Base-by-base conservation (phyloP, 2,888 invertebrate species). In the Dryobota labecula region DNA sequence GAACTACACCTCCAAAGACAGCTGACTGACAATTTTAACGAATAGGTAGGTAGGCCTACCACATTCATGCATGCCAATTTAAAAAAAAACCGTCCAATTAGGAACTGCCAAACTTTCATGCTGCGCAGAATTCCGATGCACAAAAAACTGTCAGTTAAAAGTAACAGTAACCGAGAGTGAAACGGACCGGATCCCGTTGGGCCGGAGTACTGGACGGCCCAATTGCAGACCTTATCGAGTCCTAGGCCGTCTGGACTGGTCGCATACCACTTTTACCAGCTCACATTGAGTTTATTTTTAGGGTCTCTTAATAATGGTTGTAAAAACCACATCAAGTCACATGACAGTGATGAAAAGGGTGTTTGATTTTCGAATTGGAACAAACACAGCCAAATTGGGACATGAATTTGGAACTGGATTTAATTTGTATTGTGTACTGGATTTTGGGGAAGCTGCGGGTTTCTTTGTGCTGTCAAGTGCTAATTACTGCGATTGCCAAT, bases 111-210 rank as follows among this genome's bases (percentile, higher is more conserved):
- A 77, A 71, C 67, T 78, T 84, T 81, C 82, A 56, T 60, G 58
- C 49, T 24, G 49, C 27, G 49, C 65, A 51, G 54, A 67, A 83
- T 66, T 36, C 72, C 61, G 27, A 36, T 47, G 51, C 56, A 58
- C 51, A 78, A 82, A 84, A 72, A 79, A 69, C 49, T 65, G 69
- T 63, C 70, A 70, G 70, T 86, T 80, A 84, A 86, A 86, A 88
- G 87, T 85, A 83, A 82, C 80, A 73, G 74, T 78, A 73, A 79
- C 20, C 6, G 88, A 90, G 88, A 90, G 89, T 90, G 90, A 90
- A 90, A 87, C 86, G 84, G 80, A 49, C 49, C 49, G 73, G 73
- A 69, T 78, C 81, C 86, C 75, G 76, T 83, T 81, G 67, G 71
- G 76, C 77, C 15, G 51, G 84, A 75, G 47, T 30, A 45, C 77